Evolutionary conservation across 2,113 vertebrate genomes (phyloP).

Genomic region (Pelecanoides urinatrix): DNA sequence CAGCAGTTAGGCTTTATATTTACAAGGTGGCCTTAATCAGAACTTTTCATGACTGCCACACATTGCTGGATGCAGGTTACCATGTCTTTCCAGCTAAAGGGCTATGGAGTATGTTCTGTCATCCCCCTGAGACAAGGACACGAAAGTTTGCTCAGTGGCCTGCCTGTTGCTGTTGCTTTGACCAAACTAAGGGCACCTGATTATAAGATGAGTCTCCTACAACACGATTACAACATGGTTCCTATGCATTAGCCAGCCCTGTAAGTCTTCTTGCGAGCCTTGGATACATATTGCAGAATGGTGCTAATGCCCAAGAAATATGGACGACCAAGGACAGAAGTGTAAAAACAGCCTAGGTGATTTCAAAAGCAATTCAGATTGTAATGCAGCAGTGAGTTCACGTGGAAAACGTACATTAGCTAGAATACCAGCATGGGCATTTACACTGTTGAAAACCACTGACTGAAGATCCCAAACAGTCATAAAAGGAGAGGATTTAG

Average conservation of each 20-base stretch:
- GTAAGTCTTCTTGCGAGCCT: neutral
- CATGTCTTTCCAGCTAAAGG: neutral
- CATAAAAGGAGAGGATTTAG: neutral
- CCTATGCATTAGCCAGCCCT: neutral
- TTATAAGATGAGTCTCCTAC: neutral
- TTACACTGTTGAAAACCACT: neutral
- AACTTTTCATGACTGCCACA: neutral
- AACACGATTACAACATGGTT: neutral
- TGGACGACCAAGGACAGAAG: accelerated
- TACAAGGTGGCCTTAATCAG: neutral
- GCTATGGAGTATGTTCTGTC: accelerated
- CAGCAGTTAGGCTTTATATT: neutral
- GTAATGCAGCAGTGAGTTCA: neutral
- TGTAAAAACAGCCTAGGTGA: neutral
- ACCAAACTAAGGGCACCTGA: neutral
- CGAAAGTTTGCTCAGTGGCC: neutral
- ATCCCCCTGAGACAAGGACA: neutral
- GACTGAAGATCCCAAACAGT: neutral
- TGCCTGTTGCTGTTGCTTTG: neutral
- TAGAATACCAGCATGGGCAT: neutral
- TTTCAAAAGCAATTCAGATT: neutral
- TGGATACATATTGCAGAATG: neutral
- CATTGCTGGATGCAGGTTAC: neutral
- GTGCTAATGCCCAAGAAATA: neutral
- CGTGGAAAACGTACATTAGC: neutral